These are phyloP conservation scores for Zootermopsis nevadensis DNA, from an alignment of 2,888 invertebrate species.

Conservation along the genomic window DNA sequence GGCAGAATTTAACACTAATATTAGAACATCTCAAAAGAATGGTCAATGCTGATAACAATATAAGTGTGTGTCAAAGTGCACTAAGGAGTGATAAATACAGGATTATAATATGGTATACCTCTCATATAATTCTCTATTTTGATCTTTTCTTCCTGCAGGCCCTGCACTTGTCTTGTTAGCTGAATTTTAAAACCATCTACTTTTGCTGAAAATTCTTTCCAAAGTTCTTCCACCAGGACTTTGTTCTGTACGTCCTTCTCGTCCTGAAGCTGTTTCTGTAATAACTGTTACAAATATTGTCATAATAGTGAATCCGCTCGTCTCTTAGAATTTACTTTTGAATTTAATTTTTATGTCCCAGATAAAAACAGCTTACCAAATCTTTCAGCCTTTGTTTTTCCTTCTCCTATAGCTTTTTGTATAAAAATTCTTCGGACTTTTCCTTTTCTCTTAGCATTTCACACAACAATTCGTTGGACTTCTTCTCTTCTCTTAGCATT, in stretches of 20 bases:
- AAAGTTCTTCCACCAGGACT: neutral
- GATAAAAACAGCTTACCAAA: slow-evolving; percentile 57
- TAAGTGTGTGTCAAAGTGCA: neutral
- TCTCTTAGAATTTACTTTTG: too few relatives aligned
- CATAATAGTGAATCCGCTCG: too few relatives aligned
- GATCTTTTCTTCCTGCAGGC: slow-evolving; percentile 34
- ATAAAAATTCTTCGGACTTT: slow-evolving; percentile 65
- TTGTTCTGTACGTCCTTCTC: neutral
- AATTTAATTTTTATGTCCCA: neutral
- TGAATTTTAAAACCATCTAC: slow-evolving; percentile 57
- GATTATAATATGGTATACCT: neutral
- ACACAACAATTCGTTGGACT: too few relatives aligned
- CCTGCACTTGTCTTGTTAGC: slow-evolving; percentile 37
- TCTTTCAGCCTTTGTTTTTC: slow-evolving; percentile 61
- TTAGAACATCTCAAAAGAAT: neutral
- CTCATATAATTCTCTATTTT: slow-evolving; percentile 44
- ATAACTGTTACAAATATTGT: neutral
- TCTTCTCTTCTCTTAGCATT: too few relatives aligned
- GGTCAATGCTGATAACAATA: neutral
- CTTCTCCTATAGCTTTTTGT: slow-evolving; percentile 65
- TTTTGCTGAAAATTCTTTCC: neutral
- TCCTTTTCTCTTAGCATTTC: slow-evolving; percentile 67
- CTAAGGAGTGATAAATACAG: too few relatives aligned
- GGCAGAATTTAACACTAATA: too few relatives aligned
- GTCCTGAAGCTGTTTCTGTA: neutral